These are phyloP conservation scores for Tachysurus fulvidraco DNA, from an alignment of 2,113 vertebrate species.

Conservation along the genomic window DNA sequence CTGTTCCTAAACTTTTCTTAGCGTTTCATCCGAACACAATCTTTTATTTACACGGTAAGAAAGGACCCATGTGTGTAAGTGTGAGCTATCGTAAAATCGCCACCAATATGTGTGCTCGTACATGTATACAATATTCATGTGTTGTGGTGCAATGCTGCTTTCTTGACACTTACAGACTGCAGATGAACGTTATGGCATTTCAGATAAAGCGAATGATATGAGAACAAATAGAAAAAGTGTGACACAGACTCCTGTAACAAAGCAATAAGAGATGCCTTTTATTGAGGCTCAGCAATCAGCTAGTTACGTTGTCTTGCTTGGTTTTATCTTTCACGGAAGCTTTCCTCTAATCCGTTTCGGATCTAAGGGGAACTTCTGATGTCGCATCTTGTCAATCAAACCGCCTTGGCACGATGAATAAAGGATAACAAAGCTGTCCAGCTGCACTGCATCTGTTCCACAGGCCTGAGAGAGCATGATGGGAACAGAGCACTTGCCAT, in stretches of 20 bases:
- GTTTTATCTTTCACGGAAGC: constrained; percentile 53
- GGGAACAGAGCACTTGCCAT: constrained; percentile 35
- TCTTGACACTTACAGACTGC: constrained; percentile 50
- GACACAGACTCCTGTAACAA: neutral
- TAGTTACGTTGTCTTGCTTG: constrained; percentile 17
- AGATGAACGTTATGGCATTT: constrained; percentile 48
- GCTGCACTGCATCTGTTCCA: constrained; percentile 31
- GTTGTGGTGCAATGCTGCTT: constrained; percentile 48
- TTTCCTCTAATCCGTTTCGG: constrained; percentile 57
- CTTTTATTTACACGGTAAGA: constrained; percentile 67
- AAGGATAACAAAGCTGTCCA: constrained; percentile 34
- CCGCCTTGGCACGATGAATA: constrained; percentile 59
- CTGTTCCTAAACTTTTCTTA: constrained; percentile 39
- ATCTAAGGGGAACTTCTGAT: constrained; percentile 51
- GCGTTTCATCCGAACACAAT: constrained; percentile 49
- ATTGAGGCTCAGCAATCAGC: constrained; percentile 24
- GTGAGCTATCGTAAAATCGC: constrained; percentile 63
- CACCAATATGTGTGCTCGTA: constrained; percentile 55
- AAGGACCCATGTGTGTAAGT: constrained; percentile 56
- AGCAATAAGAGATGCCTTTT: constrained; percentile 15
- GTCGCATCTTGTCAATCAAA: constrained; percentile 63
- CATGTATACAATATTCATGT: constrained; percentile 66
- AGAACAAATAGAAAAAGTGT: constrained; percentile 2
- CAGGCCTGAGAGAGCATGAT: constrained; percentile 25
- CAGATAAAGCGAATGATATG: constrained; percentile 38